Percentiles rank a stretch among this genome's conserved stretches.
These are phyloP conservation scores for Punctoribates punctum DNA, from an alignment of 2,888 invertebrate genomes.

Conservation along the genomic window DNA sequence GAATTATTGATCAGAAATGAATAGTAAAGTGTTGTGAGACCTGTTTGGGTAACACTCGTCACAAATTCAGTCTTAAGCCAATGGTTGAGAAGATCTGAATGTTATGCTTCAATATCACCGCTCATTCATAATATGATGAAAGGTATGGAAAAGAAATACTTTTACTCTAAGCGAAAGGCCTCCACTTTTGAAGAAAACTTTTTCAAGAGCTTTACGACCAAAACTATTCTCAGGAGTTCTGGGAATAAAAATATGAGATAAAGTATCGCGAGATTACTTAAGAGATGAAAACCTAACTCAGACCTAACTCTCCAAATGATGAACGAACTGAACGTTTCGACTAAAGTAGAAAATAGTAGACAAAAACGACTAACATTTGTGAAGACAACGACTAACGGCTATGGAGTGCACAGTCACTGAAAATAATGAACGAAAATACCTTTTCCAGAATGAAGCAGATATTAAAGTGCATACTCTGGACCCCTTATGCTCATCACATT, in stretches of 20 bases:
- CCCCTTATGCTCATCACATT: background rate
- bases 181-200: constrained; percentile 1
- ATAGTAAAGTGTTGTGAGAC: too few relatives aligned
- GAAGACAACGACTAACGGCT: background rate
- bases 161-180: background rate
- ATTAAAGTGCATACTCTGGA: background rate
- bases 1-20: too few relatives aligned
- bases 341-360: too few relatives aligned
- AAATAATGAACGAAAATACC: background rate
- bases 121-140: background rate
- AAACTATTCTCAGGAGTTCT: constrained; percentile 12
- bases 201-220: background rate
- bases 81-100: background rate
- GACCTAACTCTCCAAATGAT: background rate
- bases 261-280: background rate
- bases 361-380: background rate
- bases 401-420: background rate
- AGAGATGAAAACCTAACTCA: constrained; percentile 1
- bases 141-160: background rate
- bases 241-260: constrained; percentile 9
- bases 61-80: background rate
- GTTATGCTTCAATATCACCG: background rate
- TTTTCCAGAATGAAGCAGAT: background rate
- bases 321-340: too few relatives aligned
- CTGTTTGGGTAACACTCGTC: background rate